Evolutionary conservation across 2,113 vertebrate species (phyloP).

Genomic region (Barnardius zonarius): DNA sequence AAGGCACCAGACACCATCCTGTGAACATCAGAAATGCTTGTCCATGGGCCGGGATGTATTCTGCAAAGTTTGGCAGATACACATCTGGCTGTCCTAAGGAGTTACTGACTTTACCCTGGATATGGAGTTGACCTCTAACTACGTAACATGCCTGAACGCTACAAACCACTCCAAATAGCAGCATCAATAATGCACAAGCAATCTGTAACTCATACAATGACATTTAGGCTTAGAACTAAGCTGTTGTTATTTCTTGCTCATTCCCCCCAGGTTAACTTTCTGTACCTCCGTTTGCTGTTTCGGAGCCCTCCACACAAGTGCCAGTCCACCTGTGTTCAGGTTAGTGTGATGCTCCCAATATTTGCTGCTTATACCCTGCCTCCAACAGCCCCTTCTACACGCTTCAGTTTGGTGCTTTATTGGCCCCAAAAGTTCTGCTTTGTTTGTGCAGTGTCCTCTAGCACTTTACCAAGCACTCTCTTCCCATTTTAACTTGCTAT

Average conservation of each 20-base stretch:
- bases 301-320: background rate
- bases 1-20: background rate
- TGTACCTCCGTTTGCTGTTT: background rate
- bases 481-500: background rate
- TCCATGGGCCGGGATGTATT: background rate
- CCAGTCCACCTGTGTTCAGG: fast-evolving
- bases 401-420: background rate
- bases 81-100: background rate
- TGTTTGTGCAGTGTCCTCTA: no score
- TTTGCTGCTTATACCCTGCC: background rate
- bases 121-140: background rate
- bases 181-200: background rate
- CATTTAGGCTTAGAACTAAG: background rate
- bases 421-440: background rate
- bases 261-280: background rate
- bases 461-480: no score
- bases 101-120: background rate
- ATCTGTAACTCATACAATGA: background rate
- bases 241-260: background rate
- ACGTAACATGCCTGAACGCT: background rate
- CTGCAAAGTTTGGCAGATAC: no score
- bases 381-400: background rate
- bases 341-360: background rate
- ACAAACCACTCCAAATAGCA: no score
- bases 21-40: background rate